A percentile compares a stretch with the other conserved stretches of the same genome.
These are phyloP conservation scores for Danaus melanippus DNA, from an alignment of 1,140 invertebrate genomes.

Conservation along the genomic window DNA sequence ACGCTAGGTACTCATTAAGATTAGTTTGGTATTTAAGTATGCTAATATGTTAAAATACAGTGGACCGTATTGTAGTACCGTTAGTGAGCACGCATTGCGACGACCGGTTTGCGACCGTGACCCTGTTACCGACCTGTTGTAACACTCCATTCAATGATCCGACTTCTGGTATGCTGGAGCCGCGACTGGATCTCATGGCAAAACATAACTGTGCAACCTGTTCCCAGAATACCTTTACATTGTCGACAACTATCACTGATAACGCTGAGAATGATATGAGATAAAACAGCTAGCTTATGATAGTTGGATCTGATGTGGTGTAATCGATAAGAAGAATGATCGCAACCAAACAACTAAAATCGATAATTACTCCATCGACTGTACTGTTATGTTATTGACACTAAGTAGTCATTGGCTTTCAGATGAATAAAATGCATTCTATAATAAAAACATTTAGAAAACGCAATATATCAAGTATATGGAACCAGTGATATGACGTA, in stretches of 20 bases:
- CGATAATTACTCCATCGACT: no score
- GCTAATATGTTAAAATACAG: constrained; percentile 22
- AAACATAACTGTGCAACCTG: constrained; percentile 25
- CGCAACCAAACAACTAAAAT: no score
- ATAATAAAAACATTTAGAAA: no score
- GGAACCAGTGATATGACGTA: no score
- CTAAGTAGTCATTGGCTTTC: no score
- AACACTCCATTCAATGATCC: constrained; percentile 37
- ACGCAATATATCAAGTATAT: no score
- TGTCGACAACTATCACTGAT: constrained; percentile 18
- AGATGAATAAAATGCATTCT: no score
- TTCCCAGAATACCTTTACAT: constrained; percentile 14
- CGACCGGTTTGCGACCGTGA: constrained; percentile 59
- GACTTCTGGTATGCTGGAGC: constrained; percentile 45
- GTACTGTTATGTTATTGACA: no score
- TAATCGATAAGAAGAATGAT: no score
- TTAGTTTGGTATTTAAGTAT: constrained; percentile 3
- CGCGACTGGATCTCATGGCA: constrained; percentile 23
- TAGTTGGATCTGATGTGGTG: not conserved
- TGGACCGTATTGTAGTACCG: constrained; percentile 34
- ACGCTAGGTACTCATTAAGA: no score
- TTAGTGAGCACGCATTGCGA: constrained; percentile 47
- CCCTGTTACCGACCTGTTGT: constrained; percentile 51
- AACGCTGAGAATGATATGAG: constrained; percentile 14
- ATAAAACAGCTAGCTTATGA: constrained; percentile 15